Percentiles rank a stretch among this genome's conserved stretches.
These are phyloP conservation scores for Macrocentrus cingulum DNA, from an alignment of 1,140 invertebrate genomes.

Conservation along the genomic window DNA sequence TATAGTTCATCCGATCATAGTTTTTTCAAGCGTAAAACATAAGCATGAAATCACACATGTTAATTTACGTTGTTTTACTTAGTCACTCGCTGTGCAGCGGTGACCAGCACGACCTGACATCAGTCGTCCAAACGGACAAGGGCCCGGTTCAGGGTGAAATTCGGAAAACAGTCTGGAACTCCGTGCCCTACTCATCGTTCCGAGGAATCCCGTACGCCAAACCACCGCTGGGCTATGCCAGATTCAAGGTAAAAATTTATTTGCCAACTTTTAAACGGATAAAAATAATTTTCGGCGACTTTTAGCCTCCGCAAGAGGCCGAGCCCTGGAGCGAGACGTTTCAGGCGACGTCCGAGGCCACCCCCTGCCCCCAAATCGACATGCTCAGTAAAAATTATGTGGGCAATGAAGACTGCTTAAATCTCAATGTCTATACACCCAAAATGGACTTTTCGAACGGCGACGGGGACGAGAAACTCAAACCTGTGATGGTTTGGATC, in stretches of 20 bases:
- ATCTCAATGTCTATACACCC: too few relatives aligned
- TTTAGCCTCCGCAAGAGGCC: not conserved
- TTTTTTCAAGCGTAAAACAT: too few relatives aligned
- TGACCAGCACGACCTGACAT: not conserved
- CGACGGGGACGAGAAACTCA: too few relatives aligned
- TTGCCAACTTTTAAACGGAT: not conserved
- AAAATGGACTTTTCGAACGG: too few relatives aligned
- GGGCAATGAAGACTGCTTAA: too few relatives aligned
- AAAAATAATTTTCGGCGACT: not conserved
- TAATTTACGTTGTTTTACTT: too few relatives aligned
- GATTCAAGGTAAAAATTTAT: conserved; percentile 18
- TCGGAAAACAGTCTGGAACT: not conserved
- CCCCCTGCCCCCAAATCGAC: too few relatives aligned
- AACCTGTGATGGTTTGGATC: too few relatives aligned
- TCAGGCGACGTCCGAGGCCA: too few relatives aligned
- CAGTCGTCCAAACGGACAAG: conserved; percentile 1
- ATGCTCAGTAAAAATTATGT: too few relatives aligned
- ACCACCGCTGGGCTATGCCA: conserved; percentile 9
- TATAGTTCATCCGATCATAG: too few relatives aligned
- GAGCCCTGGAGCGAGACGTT: conserved; percentile 10
- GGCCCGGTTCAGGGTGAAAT: conserved; percentile 16
- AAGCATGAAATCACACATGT: too few relatives aligned
- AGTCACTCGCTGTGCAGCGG: not conserved
- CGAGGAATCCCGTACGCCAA: conserved; percentile 12
- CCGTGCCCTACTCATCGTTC: conserved; percentile 7